Evolutionary conservation across 2,797 vertebrate genomes (phyloP).

Genomic region (Silurus aristotelis): DNA sequence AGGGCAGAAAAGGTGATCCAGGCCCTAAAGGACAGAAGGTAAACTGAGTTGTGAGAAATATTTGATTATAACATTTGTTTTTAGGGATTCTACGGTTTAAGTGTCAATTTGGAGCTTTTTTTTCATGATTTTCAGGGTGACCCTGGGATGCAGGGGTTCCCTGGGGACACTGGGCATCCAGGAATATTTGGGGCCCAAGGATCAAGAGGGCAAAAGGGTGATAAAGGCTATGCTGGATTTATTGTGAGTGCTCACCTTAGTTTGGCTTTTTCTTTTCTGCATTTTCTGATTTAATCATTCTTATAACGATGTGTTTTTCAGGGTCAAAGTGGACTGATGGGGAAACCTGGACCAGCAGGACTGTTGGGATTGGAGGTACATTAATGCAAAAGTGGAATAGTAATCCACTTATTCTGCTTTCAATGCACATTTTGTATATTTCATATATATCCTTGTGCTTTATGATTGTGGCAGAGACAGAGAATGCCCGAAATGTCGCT

Average conservation of each 20-base stretch:
- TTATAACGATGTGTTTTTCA: slow-evolving; percentile 47
- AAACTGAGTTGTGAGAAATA: background rate
- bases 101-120: background rate
- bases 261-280: background rate
- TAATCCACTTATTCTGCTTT: background rate
- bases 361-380: slow-evolving; percentile 64
- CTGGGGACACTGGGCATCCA: slow-evolving; percentile 66
- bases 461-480: background rate
- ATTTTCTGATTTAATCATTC: background rate
- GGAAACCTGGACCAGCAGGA: slow-evolving; percentile 64
- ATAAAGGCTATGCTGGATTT: slow-evolving; percentile 75
- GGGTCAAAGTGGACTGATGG: slow-evolving; percentile 67
- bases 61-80: background rate
- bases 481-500: background rate
- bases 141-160: slow-evolving; percentile 66
- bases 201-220: slow-evolving; percentile 72
- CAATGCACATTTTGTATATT: background rate
- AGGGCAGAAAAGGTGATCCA: slow-evolving; percentile 59
- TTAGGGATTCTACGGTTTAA: background rate
- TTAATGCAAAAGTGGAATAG: background rate
- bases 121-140: slow-evolving; percentile 66
- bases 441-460: background rate
- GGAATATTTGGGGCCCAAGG: slow-evolving; percentile 69
- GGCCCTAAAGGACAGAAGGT: slow-evolving; percentile 71
- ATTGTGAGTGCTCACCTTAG: slow-evolving; percentile 64